These are phyloP conservation scores for Leucopsar rothschildi DNA, from an alignment of 2,113 vertebrate genomes.

Conservation along the genomic window DNA sequence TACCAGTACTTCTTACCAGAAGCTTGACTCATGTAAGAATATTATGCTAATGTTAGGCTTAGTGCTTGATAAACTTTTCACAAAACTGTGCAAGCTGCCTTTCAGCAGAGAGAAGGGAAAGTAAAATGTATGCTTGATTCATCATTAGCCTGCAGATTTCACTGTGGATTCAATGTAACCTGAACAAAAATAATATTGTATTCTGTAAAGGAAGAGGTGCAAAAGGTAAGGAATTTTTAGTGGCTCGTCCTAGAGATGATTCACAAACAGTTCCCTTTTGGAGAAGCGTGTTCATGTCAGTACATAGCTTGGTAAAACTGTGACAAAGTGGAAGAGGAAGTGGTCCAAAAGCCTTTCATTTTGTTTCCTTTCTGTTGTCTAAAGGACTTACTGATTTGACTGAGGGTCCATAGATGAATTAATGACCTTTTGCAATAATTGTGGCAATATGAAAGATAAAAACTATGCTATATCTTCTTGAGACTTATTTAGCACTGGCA, in stretches of 20 bases:
- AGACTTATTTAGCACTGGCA: neutral
- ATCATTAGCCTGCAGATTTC: neutral
- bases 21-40: neutral
- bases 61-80: neutral
- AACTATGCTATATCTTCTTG: neutral
- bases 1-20: neutral
- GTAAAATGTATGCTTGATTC: neutral
- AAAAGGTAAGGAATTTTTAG: neutral
- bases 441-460: neutral
- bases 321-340: slow-evolving; percentile 36
- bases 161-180: neutral
- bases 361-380: neutral
- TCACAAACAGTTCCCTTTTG: neutral
- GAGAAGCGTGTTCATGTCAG: neutral
- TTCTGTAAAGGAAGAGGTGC: neutral
- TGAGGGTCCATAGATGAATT: neutral
- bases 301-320: neutral
- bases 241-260: neutral
- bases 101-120: neutral
- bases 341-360: neutral
- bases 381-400: neutral
- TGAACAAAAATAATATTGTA: neutral
- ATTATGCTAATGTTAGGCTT: neutral
- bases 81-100: neutral
- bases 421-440: neutral